Percentiles rank a stretch among this genome's conserved stretches.
Evolutionary conservation across 2,797 vertebrate species (phyloP).

Genomic region (Crax fasciolata): DNA sequence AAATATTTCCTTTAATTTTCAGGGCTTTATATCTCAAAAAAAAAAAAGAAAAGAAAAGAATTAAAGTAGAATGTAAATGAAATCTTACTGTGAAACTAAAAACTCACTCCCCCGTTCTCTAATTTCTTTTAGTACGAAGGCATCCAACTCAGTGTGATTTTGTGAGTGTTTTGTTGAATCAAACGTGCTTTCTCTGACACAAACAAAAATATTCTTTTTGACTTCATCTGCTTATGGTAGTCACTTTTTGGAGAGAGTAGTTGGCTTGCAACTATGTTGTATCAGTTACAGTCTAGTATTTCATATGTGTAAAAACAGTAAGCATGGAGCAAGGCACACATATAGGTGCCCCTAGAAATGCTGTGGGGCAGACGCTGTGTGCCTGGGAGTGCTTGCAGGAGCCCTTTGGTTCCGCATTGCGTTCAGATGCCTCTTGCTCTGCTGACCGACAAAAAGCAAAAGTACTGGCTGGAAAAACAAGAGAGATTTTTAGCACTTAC

Average conservation of each 20-base stretch:
- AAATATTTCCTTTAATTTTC: not conserved
- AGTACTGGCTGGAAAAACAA: not conserved
- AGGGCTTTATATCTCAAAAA: not conserved
- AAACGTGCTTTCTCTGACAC: not conserved
- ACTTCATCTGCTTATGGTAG: not conserved
- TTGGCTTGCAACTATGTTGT: not conserved
- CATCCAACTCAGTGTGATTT: not conserved
- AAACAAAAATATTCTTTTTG: not conserved
- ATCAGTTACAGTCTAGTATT: not conserved
- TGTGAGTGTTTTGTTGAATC: not conserved
- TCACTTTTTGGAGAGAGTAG: not conserved
- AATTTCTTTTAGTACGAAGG: not conserved
- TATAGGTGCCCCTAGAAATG: rapidly evolving
- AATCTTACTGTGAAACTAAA: not conserved
- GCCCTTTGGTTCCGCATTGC: not conserved
- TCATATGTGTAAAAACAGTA: not conserved
- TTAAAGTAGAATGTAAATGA: not conserved
- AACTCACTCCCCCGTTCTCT: not conserved
- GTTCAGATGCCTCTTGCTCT: not conserved
- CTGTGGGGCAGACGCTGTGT: rapidly evolving
- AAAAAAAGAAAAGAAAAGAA: not conserved
- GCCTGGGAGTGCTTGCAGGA: not conserved
- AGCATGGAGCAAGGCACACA: not conserved
- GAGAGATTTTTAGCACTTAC: slow-evolving; percentile 14
- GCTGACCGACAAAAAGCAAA: slow-evolving; percentile 9